Evolutionary conservation across 2,888 invertebrate genomes (phyloP).

Genomic region (Platycheirus rosarum): DNA sequence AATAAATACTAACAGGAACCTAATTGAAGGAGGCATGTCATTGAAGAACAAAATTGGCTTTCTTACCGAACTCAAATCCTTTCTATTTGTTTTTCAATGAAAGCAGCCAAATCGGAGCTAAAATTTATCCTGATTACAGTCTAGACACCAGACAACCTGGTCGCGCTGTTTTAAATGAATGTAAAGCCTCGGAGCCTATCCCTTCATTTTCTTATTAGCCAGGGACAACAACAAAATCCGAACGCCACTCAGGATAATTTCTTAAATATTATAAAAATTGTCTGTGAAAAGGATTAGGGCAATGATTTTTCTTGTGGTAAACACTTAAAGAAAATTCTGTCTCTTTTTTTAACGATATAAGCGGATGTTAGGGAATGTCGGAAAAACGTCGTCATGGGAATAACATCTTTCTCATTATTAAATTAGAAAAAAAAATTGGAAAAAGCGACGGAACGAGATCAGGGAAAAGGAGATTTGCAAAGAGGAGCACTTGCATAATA

Average conservation of each 20-base stretch:
- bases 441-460: constrained; percentile 28
- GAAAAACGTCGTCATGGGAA: constrained; percentile 21
- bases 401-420: constrained; percentile 24
- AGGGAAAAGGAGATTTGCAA: constrained; percentile 32
- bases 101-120: not conserved
- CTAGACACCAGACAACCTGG: constrained; percentile 62
- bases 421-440: not conserved
- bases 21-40: constrained; percentile 10
- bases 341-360: constrained; percentile 43
- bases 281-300: constrained; percentile 56
- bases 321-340: constrained; percentile 38
- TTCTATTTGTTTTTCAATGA: constrained; percentile 6
- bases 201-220: constrained; percentile 2
- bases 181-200: constrained; percentile 20
- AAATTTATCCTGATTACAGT: constrained; percentile 43
- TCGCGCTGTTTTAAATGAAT: constrained; percentile 28
- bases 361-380: constrained; percentile 26
- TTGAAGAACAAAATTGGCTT: not conserved
- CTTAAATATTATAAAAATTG: constrained; percentile 38
- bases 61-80: not conserved
- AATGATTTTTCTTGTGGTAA: constrained; percentile 70
- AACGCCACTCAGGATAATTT: constrained; percentile 55
- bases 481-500: constrained; percentile 61
- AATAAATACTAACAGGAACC: constrained; percentile 17
- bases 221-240: constrained; percentile 13